These are phyloP conservation scores for Neodiprion lecontei DNA, from an alignment of 1,140 invertebrate genomes.

Conservation along the genomic window DNA sequence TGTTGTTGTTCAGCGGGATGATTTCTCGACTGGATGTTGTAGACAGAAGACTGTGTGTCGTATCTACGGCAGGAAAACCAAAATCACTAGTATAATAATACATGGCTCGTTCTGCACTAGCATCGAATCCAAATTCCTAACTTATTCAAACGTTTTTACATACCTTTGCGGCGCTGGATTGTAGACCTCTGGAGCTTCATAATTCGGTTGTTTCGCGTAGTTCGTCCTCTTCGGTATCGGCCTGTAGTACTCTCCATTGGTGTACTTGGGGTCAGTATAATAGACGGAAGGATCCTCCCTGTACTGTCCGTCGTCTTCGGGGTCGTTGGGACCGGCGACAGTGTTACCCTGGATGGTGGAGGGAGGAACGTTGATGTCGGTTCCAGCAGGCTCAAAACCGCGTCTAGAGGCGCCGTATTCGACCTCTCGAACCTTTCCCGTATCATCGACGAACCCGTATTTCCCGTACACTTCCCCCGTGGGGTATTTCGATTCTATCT, in stretches of 20 bases:
- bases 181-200: slow-evolving; percentile 14
- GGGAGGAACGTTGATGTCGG: slow-evolving; percentile 80
- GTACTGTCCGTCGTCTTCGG: slow-evolving; percentile 83
- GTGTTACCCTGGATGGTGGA: slow-evolving; percentile 67
- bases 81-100: slow-evolving; percentile 16
- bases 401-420: slow-evolving; percentile 80
- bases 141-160: not conserved
- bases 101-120: too few species aligned
- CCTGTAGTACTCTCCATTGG: slow-evolving; percentile 60
- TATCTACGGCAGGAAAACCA: slow-evolving; percentile 46
- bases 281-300: slow-evolving; percentile 81
- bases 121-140: too few species aligned
- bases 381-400: slow-evolving; percentile 79
- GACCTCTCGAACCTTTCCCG: slow-evolving; percentile 72
- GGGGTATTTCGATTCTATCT: slow-evolving; percentile 87
- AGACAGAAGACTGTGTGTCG: slow-evolving; percentile 47
- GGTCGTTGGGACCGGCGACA: slow-evolving; percentile 62
- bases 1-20: slow-evolving; percentile 38
- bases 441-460: slow-evolving; percentile 82
- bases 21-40: slow-evolving; percentile 42
- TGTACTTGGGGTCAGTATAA: slow-evolving; percentile 76
- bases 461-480: slow-evolving; percentile 84
- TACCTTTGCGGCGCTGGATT: slow-evolving; percentile 31
- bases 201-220: slow-evolving; percentile 20
- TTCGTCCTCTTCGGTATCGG: slow-evolving; percentile 47